These are phyloP conservation scores for Thalassaphorura encarpata DNA, from an alignment of 1,140 invertebrate genomes.

Conservation along the genomic window DNA sequence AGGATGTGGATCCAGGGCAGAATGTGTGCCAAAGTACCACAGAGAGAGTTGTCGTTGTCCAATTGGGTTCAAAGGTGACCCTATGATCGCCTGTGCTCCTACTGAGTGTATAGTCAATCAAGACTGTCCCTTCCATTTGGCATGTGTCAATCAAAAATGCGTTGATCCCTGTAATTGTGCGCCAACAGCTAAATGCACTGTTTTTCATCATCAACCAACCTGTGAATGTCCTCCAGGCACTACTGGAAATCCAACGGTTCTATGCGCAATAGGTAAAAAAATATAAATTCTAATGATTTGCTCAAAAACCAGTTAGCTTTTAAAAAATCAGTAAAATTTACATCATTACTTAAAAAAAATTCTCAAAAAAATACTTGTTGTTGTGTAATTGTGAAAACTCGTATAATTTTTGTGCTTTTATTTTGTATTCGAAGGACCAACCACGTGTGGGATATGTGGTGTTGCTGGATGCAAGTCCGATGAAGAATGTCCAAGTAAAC, in stretches of 20 bases:
- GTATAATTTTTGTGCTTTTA: too few relatives aligned
- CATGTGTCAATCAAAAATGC: constrained; percentile 64
- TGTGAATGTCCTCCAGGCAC: too few relatives aligned
- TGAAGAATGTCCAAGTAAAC: constrained; percentile 68
- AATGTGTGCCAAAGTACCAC: constrained; percentile 48
- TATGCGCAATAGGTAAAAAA: too few relatives aligned
- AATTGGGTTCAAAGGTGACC: constrained; percentile 21
- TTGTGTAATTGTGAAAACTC: too few relatives aligned
- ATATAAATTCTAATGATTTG: too few relatives aligned
- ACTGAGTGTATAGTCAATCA: constrained; percentile 31
- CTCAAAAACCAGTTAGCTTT: too few relatives aligned
- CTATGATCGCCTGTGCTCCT: constrained; percentile 36
- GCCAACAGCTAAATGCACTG: constrained; percentile 59
- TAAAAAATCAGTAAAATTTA: too few relatives aligned
- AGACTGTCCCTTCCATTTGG: too few relatives aligned
- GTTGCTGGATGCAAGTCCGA: constrained; percentile 62
- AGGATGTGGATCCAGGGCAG: constrained; percentile 67
- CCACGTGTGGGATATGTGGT: constrained; percentile 31
- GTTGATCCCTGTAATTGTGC: constrained; percentile 67
- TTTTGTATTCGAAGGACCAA: too few relatives aligned
- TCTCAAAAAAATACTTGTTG: too few relatives aligned
- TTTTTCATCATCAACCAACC: constrained; percentile 59
- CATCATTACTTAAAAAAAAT: too few relatives aligned
- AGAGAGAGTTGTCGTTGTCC: constrained; percentile 55
- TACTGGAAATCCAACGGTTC: too few relatives aligned